These are phyloP conservation scores for Porites lobata DNA, from an alignment of 92 coral and sea anemone genomes.

Conservation along the genomic window DNA sequence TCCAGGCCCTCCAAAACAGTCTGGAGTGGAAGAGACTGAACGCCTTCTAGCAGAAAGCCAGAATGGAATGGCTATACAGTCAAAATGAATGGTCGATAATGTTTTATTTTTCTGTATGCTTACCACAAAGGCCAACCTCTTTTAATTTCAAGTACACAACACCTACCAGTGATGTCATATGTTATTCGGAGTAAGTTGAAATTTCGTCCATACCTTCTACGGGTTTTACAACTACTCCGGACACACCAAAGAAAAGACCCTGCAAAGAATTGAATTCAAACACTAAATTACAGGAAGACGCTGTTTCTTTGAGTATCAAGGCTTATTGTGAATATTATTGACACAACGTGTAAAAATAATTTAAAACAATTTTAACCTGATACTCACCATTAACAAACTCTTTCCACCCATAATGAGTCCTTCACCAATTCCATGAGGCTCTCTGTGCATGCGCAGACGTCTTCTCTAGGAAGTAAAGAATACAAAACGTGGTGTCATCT, in stretches of 20 bases:
- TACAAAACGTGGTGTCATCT: background rate
- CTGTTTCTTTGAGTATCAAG: background rate
- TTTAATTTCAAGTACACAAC: too few species aligned
- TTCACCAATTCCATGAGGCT: constrained; percentile 91
- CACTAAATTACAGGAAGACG: background rate
- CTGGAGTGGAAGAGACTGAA: too few species aligned
- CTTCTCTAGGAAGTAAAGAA: constrained; percentile 70
- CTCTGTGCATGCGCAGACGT: constrained; percentile 89
- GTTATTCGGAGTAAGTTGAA: background rate
- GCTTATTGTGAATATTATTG: too few species aligned
- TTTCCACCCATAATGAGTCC: constrained; percentile 97
- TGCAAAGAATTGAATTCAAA: constrained; percentile 22
- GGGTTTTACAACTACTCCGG: constrained; percentile 96
- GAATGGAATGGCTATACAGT: too few species aligned
- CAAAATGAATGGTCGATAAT: too few species aligned
- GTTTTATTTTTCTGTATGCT: too few species aligned
- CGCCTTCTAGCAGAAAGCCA: too few species aligned
- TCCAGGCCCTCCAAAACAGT: too few species aligned
- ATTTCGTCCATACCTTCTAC: constrained; percentile 75
- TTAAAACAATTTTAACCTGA: background rate
- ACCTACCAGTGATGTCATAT: too few species aligned
- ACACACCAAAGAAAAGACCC: constrained; percentile 96
- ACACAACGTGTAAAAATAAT: too few species aligned
- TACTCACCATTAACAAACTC: constrained; percentile 92
- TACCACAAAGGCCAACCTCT: too few species aligned